Percentiles rank a stretch among this genome's conserved stretches.
These are phyloP conservation scores for Epinephelus lanceolatus DNA, from an alignment of 2,113 vertebrate genomes.

Conservation along the genomic window DNA sequence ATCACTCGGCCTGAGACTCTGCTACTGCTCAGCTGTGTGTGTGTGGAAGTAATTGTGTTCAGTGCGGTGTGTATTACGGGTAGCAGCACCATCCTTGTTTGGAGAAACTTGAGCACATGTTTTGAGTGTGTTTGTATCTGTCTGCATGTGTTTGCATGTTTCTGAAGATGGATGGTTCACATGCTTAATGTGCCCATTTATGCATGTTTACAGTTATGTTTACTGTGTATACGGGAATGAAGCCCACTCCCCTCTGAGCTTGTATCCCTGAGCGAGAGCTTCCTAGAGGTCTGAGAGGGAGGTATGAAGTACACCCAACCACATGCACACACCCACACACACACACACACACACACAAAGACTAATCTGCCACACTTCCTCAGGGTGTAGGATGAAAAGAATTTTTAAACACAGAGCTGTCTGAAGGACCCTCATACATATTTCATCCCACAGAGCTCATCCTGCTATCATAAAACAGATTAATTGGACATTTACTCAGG, in stretches of 20 bases:
- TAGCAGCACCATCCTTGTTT: neutral
- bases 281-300: constrained; percentile 55
- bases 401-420: constrained; percentile 74
- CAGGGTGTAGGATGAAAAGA: constrained; percentile 72
- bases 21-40: constrained; percentile 23
- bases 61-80: neutral
- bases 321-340: constrained; percentile 31
- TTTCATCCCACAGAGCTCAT: constrained; percentile 75
- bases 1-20: constrained; percentile 41
- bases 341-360: constrained; percentile 17
- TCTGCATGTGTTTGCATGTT: neutral
- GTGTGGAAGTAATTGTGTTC: constrained; percentile 10
- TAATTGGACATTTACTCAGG: constrained; percentile 80
- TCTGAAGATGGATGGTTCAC: neutral
- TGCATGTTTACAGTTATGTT: constrained; percentile 28
- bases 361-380: constrained; percentile 71
- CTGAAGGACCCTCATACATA: constrained; percentile 81
- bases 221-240: constrained; percentile 21
- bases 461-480: constrained; percentile 73
- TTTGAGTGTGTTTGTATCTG: neutral
- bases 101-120: neutral
- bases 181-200: neutral
- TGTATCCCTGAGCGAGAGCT: constrained; percentile 59
- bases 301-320: constrained; percentile 15
- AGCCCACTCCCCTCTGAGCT: constrained; percentile 32